These are phyloP conservation scores for Macquaria australasica DNA, from an alignment of 2,113 vertebrate genomes.

Conservation along the genomic window DNA sequence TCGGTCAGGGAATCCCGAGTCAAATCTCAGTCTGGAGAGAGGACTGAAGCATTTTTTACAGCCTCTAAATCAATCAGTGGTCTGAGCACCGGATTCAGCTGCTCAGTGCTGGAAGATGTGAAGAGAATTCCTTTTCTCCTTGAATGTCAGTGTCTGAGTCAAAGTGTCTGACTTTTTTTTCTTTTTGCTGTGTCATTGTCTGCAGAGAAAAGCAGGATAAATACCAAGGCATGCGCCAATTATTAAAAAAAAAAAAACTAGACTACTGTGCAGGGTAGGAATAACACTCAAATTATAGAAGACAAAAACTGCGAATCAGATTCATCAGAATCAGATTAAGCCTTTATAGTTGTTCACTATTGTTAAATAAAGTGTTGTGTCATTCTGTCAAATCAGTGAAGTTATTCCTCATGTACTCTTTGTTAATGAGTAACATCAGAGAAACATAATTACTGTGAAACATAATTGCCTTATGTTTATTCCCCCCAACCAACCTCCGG, in stretches of 20 bases:
- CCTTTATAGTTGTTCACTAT: neutral
- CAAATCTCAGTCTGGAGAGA: conserved; percentile 19
- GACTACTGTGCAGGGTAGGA: neutral
- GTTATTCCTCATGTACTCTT: neutral
- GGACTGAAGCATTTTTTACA: conserved; percentile 30
- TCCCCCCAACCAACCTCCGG: neutral
- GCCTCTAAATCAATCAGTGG: conserved; percentile 46
- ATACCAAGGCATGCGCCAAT: neutral
- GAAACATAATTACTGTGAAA: conserved; percentile 13
- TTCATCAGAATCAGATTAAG: neutral
- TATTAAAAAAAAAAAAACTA: conserved; percentile 23
- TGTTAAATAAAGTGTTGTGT: neutral
- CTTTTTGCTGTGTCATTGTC: conserved; percentile 40
- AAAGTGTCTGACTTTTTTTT: conserved; percentile 7
- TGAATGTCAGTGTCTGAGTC: conserved; percentile 38
- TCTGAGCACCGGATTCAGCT: conserved; percentile 38
- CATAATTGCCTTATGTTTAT: conserved; percentile 23
- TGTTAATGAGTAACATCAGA: conserved; percentile 28
- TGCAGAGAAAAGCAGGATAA: conserved; percentile 23
- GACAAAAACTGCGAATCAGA: neutral
- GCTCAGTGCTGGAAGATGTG: conserved; percentile 30
- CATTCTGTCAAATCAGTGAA: conserved; percentile 11
- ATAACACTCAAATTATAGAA: no score
- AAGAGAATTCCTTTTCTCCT: conserved; percentile 41
- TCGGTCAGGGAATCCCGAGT: conserved; percentile 23